Evolutionary conservation across 92 coral and sea anemone genomes (phyloP), one percentile per base, ranked within the genome.

Genomic region (Actinernus sp.): DNA sequence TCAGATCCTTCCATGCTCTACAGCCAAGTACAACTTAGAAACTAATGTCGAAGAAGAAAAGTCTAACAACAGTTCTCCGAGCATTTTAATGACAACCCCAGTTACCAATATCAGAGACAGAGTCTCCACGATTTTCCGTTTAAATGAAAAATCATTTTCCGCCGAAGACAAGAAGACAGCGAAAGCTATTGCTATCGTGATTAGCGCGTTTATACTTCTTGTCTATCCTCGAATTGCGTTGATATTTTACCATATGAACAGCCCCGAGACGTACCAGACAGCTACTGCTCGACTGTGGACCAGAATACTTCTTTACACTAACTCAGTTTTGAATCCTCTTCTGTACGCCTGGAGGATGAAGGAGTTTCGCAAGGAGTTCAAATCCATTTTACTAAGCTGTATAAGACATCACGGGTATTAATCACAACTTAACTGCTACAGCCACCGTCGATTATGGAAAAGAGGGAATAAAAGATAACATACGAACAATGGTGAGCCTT

Each of bases 341-440:
- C 37, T 81, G 28, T 81, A 81, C 43, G 88, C 88, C 1, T 81
- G 88, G 88, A 72, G 88, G 27, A 60, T 81, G 64, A 65, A 39
- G 43, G 88, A 81, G 9, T 81, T 73, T 40, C 61, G 88, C 16
- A 34, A 52, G 17, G 82, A 73, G 9, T 81, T 81, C 14, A 41
- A 41, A 29, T 44, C 44, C 7, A 28, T 67, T 16, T 12, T 32
- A 6, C n/a, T 22, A n/a, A 50, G 56, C 49, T 67, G 63, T 47
- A 12, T 39, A 7, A 45, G 34, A 26, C n/a, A n/a, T n/a, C n/a
- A n/a, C n/a, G n/a, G n/a, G n/a, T n/a, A n/a, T n/a, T n/a, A n/a
- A n/a, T n/a, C n/a, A n/a, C n/a, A n/a, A n/a, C n/a, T n/a, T n/a
- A n/a, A n/a, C n/a, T n/a, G n/a, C n/a, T n/a, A n/a, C n/a, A n/a